phyloP scores from a whole-genome alignment of 2,113 vertebrate species.

The Symphodus melops region DNA sequence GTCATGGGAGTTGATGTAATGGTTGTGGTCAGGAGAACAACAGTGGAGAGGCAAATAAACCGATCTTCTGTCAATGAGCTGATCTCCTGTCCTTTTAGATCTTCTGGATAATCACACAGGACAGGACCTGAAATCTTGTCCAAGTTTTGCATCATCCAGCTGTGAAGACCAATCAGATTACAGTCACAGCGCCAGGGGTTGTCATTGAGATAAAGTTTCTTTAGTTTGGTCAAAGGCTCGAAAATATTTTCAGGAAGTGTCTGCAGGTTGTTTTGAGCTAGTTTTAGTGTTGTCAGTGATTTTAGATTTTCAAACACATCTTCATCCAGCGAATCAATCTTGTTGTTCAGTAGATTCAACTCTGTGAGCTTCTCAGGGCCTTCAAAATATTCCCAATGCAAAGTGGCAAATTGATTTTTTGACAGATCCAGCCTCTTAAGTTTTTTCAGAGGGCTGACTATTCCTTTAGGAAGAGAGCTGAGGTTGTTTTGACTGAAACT shows the following conservation, averaged over 20 bases:
- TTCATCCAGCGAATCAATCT: conserved; percentile 67
- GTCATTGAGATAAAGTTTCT: conserved; percentile 72
- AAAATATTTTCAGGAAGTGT: conserved; percentile 72
- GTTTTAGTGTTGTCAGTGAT: conserved; percentile 74
- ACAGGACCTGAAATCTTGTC: conserved; percentile 59
- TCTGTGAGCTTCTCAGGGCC: conserved; percentile 78
- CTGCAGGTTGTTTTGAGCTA: conserved; percentile 73
- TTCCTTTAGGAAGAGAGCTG: conserved; percentile 68
- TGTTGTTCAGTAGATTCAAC: conserved; percentile 79
- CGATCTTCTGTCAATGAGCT: conserved; percentile 60
- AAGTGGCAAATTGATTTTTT: conserved; percentile 74
- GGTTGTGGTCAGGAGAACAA: background rate
- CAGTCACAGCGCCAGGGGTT: conserved; percentile 90
- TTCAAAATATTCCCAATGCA: conserved; percentile 77
- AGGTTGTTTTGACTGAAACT: conserved; percentile 80
- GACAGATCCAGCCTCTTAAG: conserved; percentile 81
- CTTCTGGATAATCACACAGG: conserved; percentile 75
- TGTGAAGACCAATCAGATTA: conserved; percentile 74
- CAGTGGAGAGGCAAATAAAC: conserved; percentile 74
- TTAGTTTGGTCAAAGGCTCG: conserved; percentile 70
- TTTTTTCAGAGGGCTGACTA: conserved; percentile 78
- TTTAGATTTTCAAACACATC: conserved; percentile 72
- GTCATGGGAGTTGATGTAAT: background rate
- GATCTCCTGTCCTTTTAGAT: conserved; percentile 69
- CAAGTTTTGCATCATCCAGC: conserved; percentile 72